Evolutionary conservation across 2,113 vertebrate species (phyloP).

Genomic region (Synodontis membranacea): DNA sequence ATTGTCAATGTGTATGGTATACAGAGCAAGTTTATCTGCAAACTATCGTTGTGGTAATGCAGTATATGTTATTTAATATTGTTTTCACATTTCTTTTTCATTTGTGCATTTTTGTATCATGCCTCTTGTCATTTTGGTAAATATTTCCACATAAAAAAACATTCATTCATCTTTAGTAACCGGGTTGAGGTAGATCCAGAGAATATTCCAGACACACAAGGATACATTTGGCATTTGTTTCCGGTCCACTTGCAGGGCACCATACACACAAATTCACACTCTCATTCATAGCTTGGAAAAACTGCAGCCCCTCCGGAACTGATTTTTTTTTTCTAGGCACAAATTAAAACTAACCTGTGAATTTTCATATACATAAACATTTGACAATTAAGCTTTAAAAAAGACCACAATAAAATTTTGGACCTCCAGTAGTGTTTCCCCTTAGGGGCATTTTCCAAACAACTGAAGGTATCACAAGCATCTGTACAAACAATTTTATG

Average conservation of each 20-base stretch:
- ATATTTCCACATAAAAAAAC: background rate
- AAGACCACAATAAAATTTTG: too few species aligned
- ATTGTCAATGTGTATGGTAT: conserved; percentile 26
- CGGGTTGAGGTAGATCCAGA: background rate
- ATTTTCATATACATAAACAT: background rate
- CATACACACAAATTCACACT: background rate
- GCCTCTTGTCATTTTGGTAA: background rate
- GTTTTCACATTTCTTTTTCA: background rate
- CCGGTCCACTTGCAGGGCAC: background rate
- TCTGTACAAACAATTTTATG: too few species aligned
- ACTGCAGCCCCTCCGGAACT: background rate
- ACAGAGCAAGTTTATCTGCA: conserved; percentile 5
- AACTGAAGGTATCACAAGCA: too few species aligned
- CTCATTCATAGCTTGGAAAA: background rate
- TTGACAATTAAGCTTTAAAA: background rate
- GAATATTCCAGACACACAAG: background rate
- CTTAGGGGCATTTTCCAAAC: too few species aligned
- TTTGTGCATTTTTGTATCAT: background rate
- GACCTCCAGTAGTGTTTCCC: too few species aligned
- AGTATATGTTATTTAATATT: background rate
- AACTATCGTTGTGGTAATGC: background rate
- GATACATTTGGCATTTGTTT: background rate
- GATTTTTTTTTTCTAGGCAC: background rate
- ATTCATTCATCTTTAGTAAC: background rate
- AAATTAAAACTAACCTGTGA: background rate